Base-by-base conservation (phyloP, 2,113 vertebrate species). In the Muscicapa adusta region DNA sequence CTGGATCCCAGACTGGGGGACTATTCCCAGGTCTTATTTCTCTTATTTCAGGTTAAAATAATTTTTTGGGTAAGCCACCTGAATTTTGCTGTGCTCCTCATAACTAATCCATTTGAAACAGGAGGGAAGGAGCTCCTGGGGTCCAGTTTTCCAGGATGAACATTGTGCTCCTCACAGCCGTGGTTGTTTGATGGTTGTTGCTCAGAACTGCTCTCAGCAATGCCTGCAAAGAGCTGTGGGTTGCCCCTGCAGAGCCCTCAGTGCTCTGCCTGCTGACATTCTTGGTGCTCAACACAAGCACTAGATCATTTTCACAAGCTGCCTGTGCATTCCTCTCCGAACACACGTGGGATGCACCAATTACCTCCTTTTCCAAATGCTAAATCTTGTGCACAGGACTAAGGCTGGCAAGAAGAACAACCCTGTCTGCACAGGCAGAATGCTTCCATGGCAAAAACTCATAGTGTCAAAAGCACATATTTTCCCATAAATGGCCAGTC, bases 401-500 rank as follows among this genome's bases (percentile, higher is more conserved):
- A 34, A 57, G 60, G 74, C 62, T 85, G 93, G 60, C 28, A 79
- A 54, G 67, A 79, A 8, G 43, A 88, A 26, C 50, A 53, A 15
- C 71, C 45, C 48, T 53, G 45, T 67, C 84, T 81, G 72, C 16
- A 36, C 42, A 76, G 89, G 66, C 85, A 91, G 94, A 65, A 48
- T 12, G 63, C 83, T 83, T 26, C 68, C 77, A 85, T 23, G 56
- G 72, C 67, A 68, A 72, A 84, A 93, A 48, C 92, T 80, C 85
- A 10, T 31, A 43, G 74, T 91, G 60, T 57, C 48, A 47, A 73
- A 85, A 92, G 91, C 75, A 87, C 95, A 93, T 96, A 92, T 86
- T 96, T 96, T 96, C 85, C 96, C 94, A 94, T 96, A 96, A 95
- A 96, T 96, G 96, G 95, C 91, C 63, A 78, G 48, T 58, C 90